Base-by-base conservation (phyloP, 1,140 invertebrate species). In the Leptinotarsa defecta region DNA sequence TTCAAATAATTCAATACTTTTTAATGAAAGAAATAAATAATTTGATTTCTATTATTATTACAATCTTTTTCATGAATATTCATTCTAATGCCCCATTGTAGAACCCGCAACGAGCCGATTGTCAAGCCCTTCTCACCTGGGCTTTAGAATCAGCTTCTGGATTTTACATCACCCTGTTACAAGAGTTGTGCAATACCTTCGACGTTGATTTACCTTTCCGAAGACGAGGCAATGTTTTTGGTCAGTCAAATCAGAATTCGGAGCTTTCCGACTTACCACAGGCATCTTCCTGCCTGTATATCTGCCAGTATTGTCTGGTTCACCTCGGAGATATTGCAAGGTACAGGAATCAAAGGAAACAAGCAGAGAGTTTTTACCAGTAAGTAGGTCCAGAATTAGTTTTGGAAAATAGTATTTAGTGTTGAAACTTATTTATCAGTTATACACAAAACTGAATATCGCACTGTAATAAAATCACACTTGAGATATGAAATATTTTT, bases 261-360 rank as follows among this genome's bases (percentile, higher is more conserved):
- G 81, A 83, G 24, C 77, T 81, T 68, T 20, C 76, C 1, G 81
- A 76, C 81, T 84, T 88, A 62, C 92, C 92, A 17, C 90, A 93
- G 77, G 89, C 90, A 74, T 91, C 89, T 43, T 94, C 93, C 3
- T 94, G 92, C 82, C 89, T 93, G 72, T 96, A 96, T 83, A 92
- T 95, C 71, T 94, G 93, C 83, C 94, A 96, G 81, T 92, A 96
- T 85, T 95, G 94, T 84, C 88, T 95, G 27, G 94, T 96, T 62
- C 95, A 96, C 86, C 87, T 96, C 13, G 95, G 95, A 4, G 95
- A 96, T 84, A 90, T 96, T 85, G 93, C 94, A 48, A 89, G 95
- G 13, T 96, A 96, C 83, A 87, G 93, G 73, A 93, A 94, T 81
- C 92, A 94, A 84, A 90, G 91, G 75, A 89, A 91, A 48, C 92